These are phyloP conservation scores for Cecidostiba fungosa DNA, from an alignment of 2,888 invertebrate species.

Conservation along the genomic window DNA sequence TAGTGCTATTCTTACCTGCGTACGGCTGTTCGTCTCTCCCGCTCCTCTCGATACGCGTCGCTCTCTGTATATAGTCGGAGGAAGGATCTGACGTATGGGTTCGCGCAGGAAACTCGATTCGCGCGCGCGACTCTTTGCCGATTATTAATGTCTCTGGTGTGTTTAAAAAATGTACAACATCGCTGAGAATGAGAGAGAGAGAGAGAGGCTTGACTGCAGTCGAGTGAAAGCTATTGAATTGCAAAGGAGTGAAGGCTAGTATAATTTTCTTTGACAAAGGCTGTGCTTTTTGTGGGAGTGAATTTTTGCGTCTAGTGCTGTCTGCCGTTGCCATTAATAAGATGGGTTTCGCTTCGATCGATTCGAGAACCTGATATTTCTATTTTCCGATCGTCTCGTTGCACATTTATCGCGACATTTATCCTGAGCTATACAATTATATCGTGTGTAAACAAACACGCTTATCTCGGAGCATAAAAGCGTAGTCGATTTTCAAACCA, in stretches of 20 bases:
- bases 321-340: conserved; percentile 43
- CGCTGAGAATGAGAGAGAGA: conserved; percentile 36
- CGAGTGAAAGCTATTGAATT: conserved; percentile 62
- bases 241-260: conserved; percentile 52
- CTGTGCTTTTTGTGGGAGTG: conserved; percentile 23
- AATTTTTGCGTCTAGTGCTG: not conserved
- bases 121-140: conserved; percentile 45
- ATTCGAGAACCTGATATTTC: conserved; percentile 46
- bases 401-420: not conserved
- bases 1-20: not conserved
- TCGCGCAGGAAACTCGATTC: conserved; percentile 60
- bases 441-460: not conserved
- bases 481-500: not conserved
- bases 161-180: conserved; percentile 58
- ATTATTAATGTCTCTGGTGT: conserved; percentile 60
- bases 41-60: not conserved
- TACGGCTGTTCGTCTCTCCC: not conserved
- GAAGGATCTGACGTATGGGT: conserved; percentile 53
- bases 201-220: conserved; percentile 17
- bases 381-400: conserved; percentile 22
- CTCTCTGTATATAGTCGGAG: not conserved
- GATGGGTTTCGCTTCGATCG: conserved; percentile 28
- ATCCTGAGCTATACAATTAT: not conserved
- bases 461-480: not conserved
- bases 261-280: conserved; percentile 58